Evolutionary conservation across 2,113 vertebrate genomes (phyloP).

Genomic region (Castor canadensis): DNA sequence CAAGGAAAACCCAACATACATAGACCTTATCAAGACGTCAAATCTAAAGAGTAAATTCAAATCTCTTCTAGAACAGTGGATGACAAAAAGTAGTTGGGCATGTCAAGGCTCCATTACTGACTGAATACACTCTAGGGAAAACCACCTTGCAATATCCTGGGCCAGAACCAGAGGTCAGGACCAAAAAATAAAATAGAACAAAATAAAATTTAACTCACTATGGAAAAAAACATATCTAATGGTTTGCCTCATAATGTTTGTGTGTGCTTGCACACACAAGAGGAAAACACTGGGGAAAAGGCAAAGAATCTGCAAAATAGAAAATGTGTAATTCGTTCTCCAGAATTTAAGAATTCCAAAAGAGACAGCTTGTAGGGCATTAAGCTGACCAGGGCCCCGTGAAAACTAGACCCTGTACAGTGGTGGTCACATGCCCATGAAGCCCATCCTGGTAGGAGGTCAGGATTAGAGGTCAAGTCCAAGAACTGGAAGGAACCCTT

Average conservation of each 20-base stretch:
- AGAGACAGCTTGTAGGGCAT: neutral
- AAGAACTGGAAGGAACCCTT: neutral
- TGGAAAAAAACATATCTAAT: neutral
- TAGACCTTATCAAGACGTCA: neutral
- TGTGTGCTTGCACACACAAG: neutral
- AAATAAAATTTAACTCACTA: neutral
- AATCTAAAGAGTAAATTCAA: neutral
- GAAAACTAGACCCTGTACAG: neutral
- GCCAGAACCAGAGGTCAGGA: slow-evolving; percentile 12
- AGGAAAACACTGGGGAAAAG: neutral
- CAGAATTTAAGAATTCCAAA: neutral
- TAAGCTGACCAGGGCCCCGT: neutral
- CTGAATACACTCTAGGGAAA: neutral
- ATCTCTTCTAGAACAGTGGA: neutral
- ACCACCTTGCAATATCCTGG: neutral
- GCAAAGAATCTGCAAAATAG: neutral
- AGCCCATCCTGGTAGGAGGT: neutral
- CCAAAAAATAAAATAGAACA: neutral
- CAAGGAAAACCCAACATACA: neutral
- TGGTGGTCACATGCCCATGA: neutral
- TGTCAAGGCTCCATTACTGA: neutral
- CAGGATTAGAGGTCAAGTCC: neutral
- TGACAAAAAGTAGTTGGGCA: neutral
- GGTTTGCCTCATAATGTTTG: neutral
- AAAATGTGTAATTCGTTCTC: neutral